A percentile compares a stretch with the other conserved stretches of the same genome.
Conservation (phyloP, 2,797 vertebrate genomes). For the Labeo calbasu region DNA sequence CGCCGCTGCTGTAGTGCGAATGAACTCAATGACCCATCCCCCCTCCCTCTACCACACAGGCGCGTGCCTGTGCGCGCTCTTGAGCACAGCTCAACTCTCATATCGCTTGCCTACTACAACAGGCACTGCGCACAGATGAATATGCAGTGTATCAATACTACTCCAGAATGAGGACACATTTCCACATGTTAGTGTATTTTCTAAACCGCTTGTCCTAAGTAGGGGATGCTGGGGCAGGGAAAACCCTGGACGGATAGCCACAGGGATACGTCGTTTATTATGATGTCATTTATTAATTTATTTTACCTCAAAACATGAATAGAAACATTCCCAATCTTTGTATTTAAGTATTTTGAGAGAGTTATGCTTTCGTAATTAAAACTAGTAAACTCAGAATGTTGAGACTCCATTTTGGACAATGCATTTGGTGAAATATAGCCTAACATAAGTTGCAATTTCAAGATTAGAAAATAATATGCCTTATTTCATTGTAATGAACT, state of each 20-base stretch:
- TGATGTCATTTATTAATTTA: background rate
- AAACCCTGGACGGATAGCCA: background rate
- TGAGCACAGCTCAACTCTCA: background rate
- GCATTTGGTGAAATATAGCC: background rate
- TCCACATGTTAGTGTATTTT: no score
- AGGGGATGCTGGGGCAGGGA: background rate
- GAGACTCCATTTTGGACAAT: background rate
- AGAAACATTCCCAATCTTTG: background rate
- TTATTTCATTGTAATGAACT: constrained; percentile 1
- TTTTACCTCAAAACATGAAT: background rate
- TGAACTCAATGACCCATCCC: constrained; percentile 79
- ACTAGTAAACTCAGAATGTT: no score
- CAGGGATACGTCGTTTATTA: background rate
- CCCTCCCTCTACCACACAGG: constrained; percentile 19
- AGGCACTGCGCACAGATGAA: background rate
- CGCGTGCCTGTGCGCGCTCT: background rate
- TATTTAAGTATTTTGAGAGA: background rate
- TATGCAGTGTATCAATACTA: background rate
- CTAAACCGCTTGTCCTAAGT: no score
- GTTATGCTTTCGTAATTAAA: background rate
- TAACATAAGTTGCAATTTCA: background rate
- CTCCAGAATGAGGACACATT: background rate
- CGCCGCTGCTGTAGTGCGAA: constrained; percentile 65
- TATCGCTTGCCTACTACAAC: constrained; percentile 3
- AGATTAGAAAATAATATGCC: no score